Percentiles rank a stretch among this genome's conserved stretches.
phyloP scores from a whole-genome alignment of 2,113 vertebrate genomes.

The Salvelinus namaycush region DNA sequence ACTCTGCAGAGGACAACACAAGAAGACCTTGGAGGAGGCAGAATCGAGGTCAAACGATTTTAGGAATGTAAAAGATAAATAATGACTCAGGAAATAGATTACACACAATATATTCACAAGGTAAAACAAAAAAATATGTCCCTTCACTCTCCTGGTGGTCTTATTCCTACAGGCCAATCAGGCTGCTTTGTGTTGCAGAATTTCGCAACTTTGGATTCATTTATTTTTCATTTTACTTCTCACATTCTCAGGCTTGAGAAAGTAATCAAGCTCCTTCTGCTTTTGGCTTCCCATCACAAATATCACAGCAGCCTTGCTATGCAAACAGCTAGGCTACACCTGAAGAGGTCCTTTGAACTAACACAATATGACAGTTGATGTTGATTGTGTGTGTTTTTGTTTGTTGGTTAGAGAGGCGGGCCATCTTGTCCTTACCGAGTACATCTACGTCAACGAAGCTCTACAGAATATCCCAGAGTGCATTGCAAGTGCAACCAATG shows the following conservation, averaged over 20 bases:
- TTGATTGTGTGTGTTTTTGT: neutral
- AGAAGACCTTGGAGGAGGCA: neutral
- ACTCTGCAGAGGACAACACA: neutral
- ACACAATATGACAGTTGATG: neutral
- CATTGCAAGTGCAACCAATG: neutral
- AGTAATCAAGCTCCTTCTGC: conserved; percentile 63
- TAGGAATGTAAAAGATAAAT: neutral
- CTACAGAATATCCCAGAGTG: conserved; percentile 5
- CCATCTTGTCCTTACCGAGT: conserved; percentile 4
- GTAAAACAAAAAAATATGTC: too few species aligned
- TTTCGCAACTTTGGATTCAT: conserved; percentile 38
- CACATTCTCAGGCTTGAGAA: conserved; percentile 35
- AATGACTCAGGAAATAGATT: neutral
- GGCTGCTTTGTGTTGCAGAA: conserved; percentile 29
- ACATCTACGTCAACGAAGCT: conserved; percentile 2
- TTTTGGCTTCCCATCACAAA: conserved; percentile 58
- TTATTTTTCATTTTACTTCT: conserved; percentile 41
- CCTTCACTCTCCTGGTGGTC: neutral
- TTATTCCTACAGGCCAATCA: conserved; percentile 4
- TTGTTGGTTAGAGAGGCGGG: neutral
- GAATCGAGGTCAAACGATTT: neutral
- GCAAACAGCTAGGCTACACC: conserved; percentile 43
- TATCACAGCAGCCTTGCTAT: conserved; percentile 29
- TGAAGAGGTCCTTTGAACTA: conserved; percentile 15
- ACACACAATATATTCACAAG: too few species aligned